A percentile compares a stretch with the other conserved stretches of the same genome.
These are phyloP conservation scores for Phoronis australis DNA, from an alignment of 2,888 invertebrate genomes.

Conservation along the genomic window DNA sequence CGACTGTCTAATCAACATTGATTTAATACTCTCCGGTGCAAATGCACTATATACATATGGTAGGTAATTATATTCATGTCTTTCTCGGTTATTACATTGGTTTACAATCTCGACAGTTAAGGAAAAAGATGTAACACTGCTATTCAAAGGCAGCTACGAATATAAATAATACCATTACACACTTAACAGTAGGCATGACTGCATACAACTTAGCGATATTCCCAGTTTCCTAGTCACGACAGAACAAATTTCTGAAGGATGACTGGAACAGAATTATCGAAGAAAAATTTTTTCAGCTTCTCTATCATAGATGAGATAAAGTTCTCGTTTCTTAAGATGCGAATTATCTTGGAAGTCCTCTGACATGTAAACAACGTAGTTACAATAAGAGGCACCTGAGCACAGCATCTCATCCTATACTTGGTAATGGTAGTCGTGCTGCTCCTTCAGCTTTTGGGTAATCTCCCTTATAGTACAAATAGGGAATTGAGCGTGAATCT, in stretches of 20 bases:
- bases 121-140: no score
- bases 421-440: conserved; percentile 2
- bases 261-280: background rate
- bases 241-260: background rate
- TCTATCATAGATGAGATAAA: background rate
- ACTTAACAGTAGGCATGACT: no score
- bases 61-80: no score
- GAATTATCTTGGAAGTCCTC: conserved; percentile 1
- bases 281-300: background rate
- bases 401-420: conserved; percentile 1
- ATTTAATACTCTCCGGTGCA: no score
- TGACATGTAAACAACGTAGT: conserved; percentile 2
- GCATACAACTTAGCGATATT: no score
- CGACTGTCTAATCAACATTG: no score
- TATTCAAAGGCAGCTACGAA: no score
- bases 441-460: background rate
- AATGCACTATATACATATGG: no score
- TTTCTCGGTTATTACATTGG: no score
- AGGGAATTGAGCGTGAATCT: background rate
- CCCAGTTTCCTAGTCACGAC: no score
- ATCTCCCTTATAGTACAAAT: background rate
- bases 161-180: no score
- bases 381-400: background rate
- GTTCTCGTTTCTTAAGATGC: background rate
- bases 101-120: no score